Evolutionary conservation across 2,113 vertebrate species (phyloP).

Genomic region (Mesoclemmys tuberculata): DNA sequence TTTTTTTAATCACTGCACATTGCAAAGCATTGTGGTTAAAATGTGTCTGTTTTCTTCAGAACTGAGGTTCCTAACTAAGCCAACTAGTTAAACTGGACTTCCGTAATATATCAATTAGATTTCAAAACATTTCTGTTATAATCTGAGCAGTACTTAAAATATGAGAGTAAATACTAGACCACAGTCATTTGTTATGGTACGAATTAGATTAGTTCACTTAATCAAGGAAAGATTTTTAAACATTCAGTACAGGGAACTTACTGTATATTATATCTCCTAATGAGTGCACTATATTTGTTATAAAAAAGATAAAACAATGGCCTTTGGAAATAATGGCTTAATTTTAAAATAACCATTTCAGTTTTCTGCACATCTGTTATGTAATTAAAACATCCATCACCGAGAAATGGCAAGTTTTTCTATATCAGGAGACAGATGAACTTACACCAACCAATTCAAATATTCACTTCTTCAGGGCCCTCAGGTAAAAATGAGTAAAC

Average conservation of each 20-base stretch:
- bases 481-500: constrained; percentile 25
- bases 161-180: neutral
- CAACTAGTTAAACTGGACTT: neutral
- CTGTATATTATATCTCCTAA: neutral
- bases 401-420: neutral
- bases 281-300: neutral
- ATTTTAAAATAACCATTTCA: neutral
- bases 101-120: neutral
- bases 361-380: neutral
- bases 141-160: neutral
- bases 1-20: neutral
- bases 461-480: neutral
- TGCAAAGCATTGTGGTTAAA: neutral
- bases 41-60: neutral
- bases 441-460: constrained; percentile 49
- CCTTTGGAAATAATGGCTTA: neutral
- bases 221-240: neutral
- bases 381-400: constrained; percentile 40
- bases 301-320: neutral
- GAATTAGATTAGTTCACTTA: neutral
- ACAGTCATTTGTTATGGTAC: neutral
- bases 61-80: neutral
- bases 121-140: neutral
- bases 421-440: neutral
- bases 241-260: neutral